Percentiles rank a stretch among this genome's conserved stretches.
These are phyloP conservation scores for Melanotaenia trifasciata DNA, from an alignment of 2,797 vertebrate genomes.

Conservation along the genomic window DNA sequence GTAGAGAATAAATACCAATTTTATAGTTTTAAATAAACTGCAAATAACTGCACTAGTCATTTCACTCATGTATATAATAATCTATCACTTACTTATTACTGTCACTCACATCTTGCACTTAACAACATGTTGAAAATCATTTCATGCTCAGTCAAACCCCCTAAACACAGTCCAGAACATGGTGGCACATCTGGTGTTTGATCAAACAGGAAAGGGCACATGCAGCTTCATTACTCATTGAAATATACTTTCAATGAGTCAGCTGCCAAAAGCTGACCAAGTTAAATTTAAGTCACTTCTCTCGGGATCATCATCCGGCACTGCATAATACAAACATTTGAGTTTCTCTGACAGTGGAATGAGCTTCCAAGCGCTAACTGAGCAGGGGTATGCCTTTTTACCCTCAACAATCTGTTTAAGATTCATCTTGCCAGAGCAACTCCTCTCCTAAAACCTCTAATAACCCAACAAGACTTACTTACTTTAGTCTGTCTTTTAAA, in stretches of 20 bases:
- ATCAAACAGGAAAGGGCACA: not conserved
- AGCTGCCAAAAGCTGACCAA: not conserved
- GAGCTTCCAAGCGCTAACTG: not conserved
- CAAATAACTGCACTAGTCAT: not conserved
- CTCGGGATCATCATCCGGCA: not conserved
- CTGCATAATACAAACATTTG: not conserved
- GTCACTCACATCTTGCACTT: not conserved
- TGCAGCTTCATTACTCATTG: not conserved
- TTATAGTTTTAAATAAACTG: conserved; percentile 6
- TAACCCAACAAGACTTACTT: not conserved
- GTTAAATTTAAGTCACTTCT: not conserved
- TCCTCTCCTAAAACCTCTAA: not conserved
- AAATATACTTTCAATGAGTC: not conserved
- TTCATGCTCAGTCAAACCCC: not conserved
- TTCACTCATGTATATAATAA: not conserved
- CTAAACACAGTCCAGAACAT: not conserved
- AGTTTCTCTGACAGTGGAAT: not conserved
- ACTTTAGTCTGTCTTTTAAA: not conserved
- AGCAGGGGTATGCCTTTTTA: not conserved
- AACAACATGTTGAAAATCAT: not conserved
- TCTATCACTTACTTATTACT: not conserved
- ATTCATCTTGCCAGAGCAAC: not conserved
- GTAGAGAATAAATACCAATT: not conserved
- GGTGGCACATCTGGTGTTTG: not conserved
- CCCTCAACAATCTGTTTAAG: not conserved